Evolutionary conservation across 2,888 invertebrate genomes (phyloP).

Genomic region (Nymphalis c-album): DNA sequence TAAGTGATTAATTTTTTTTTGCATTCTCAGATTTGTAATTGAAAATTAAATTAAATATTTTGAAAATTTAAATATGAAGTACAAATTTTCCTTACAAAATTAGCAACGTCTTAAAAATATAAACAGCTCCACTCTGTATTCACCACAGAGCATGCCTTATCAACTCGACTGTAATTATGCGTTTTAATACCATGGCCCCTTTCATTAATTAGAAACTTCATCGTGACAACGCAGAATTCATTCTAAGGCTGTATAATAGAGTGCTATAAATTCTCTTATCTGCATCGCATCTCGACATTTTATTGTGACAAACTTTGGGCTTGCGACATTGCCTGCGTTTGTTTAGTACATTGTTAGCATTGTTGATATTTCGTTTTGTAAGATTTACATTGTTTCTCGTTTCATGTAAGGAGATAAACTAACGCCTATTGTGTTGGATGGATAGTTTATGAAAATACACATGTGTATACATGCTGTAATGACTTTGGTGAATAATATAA

Average conservation of each 20-base stretch:
- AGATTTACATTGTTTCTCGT: slow-evolving; percentile 20
- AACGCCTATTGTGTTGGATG: neutral
- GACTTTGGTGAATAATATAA: too few relatives aligned
- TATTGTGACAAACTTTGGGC: slow-evolving; percentile 46
- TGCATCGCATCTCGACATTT: slow-evolving; percentile 46
- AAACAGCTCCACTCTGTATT: slow-evolving; percentile 24
- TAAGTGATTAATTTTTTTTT: too few relatives aligned
- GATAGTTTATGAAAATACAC: neutral
- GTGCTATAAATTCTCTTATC: slow-evolving; percentile 51
- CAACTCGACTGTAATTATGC: slow-evolving; percentile 37
- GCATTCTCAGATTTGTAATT: too few relatives aligned
- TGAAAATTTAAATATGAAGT: neutral
- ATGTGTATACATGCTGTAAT: neutral
- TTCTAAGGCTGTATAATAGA: slow-evolving; percentile 48
- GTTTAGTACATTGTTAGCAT: slow-evolving; percentile 29
- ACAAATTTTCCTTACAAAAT: neutral
- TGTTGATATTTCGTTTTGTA: slow-evolving; percentile 28
- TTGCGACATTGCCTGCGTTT: slow-evolving; percentile 36
- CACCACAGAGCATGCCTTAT: slow-evolving; percentile 35
- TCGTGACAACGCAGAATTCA: slow-evolving; percentile 48
- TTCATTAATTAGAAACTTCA: slow-evolving; percentile 61
- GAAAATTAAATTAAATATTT: too few relatives aligned
- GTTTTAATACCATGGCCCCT: slow-evolving; percentile 40
- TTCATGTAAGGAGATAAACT: slow-evolving; percentile 9
- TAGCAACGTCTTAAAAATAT: slow-evolving; percentile 14